Percentiles rank a stretch among this genome's conserved stretches.
phyloP scores from a whole-genome alignment of 2,888 invertebrate species.

The Spodoptera littoralis region DNA sequence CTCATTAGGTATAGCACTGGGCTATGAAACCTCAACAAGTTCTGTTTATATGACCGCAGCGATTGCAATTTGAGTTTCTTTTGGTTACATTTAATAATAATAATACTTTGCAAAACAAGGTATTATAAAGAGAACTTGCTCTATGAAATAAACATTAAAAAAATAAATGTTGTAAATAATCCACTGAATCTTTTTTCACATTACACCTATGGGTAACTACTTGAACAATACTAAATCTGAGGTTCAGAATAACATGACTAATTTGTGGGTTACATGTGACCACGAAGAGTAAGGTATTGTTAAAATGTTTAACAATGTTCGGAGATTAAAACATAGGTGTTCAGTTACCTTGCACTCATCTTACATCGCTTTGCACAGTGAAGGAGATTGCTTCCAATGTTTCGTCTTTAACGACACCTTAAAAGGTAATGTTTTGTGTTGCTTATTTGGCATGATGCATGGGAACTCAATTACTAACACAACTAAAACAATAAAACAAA shows the following conservation, averaged over 20 bases:
- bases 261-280: slow-evolving; percentile 62
- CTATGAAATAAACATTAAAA: slow-evolving; percentile 20
- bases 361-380: slow-evolving; percentile 85
- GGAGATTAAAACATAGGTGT: slow-evolving; percentile 61
- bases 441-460: slow-evolving; percentile 85
- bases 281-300: slow-evolving; percentile 47
- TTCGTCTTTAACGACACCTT: slow-evolving; percentile 77
- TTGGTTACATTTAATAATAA: slow-evolving; percentile 8
- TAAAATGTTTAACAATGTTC: slow-evolving; percentile 60
- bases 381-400: slow-evolving; percentile 82
- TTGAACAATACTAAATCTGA: slow-evolving; percentile 56
- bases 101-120: slow-evolving; percentile 3
- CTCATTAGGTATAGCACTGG: slow-evolving; percentile 65
- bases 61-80: background rate
- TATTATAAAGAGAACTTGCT: slow-evolving; percentile 47
- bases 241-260: slow-evolving; percentile 72
- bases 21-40: slow-evolving; percentile 63
- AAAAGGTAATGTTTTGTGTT: slow-evolving; percentile 86
- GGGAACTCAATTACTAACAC: slow-evolving; percentile 60
- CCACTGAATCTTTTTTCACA: slow-evolving; percentile 51
- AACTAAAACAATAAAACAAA: slow-evolving; percentile 57
- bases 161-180: slow-evolving; percentile 53
- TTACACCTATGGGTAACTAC: slow-evolving; percentile 57
- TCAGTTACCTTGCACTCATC: slow-evolving; percentile 76
- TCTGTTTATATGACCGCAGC: slow-evolving; percentile 53